Conservation (phyloP, 1,140 invertebrate genomes). For the Phenacoccus solenopsis region DNA sequence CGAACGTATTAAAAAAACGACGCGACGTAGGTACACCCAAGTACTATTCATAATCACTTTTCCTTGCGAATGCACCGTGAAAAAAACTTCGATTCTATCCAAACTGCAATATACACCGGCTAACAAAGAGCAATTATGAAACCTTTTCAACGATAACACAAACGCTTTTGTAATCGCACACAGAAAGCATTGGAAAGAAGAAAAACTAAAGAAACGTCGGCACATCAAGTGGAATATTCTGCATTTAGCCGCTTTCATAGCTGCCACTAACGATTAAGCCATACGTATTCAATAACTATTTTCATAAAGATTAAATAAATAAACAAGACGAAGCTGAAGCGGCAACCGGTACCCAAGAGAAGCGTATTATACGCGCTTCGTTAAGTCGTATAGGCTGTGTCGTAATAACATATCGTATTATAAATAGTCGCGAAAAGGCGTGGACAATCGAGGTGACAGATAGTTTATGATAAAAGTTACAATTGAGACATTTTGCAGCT, state of each 20-base stretch:
- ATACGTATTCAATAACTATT: background rate
- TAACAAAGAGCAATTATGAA: background rate
- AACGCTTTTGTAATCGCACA: background rate
- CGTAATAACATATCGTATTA: background rate
- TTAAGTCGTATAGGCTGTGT: too few species aligned
- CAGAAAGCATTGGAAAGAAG: too few species aligned
- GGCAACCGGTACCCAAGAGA: background rate
- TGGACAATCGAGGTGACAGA: slow-evolving; percentile 5
- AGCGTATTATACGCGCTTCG: background rate
- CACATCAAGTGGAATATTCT: background rate
- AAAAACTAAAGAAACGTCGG: background rate
- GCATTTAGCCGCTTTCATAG: background rate
- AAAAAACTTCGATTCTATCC: background rate
- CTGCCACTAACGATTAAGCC: background rate
- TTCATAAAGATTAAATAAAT: slow-evolving; percentile 4
- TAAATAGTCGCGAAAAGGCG: slow-evolving; percentile 6
- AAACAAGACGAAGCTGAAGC: too few species aligned
- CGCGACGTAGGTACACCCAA: too few species aligned
- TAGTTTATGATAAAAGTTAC: slow-evolving; percentile 10
- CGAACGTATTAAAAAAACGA: too few species aligned
- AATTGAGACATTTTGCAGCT: slow-evolving; percentile 13
- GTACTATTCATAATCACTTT: too few species aligned
- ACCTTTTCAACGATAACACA: background rate
- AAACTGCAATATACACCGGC: background rate
- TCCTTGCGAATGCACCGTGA: background rate